These are phyloP conservation scores for cattle (Bos taurus) DNA, from an alignment of 2,113 vertebrate species.

Conservation along the genomic window ARS-UCD2.0 NC_037337.1:12833001-12833500, in stretches of 20 bases:
- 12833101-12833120: background rate
- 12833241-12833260: background rate
- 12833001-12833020: background rate
- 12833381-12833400: background rate
- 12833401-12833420: background rate
- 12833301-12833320: background rate
- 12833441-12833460: background rate
- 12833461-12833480: background rate
- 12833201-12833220: background rate
- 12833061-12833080: background rate
- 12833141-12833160: background rate
- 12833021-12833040: background rate
- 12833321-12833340: background rate
- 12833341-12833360: background rate
- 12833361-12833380: background rate
- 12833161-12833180: background rate
- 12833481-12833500: background rate
- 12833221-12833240: background rate
- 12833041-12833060: background rate
- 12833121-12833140: background rate
- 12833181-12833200: background rate
- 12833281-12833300: background rate
- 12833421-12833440: background rate
- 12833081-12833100: background rate
- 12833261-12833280: background rate